Conservation (phyloP, 2,888 invertebrate genomes). For the Gymnosoma rotundatum region DNA sequence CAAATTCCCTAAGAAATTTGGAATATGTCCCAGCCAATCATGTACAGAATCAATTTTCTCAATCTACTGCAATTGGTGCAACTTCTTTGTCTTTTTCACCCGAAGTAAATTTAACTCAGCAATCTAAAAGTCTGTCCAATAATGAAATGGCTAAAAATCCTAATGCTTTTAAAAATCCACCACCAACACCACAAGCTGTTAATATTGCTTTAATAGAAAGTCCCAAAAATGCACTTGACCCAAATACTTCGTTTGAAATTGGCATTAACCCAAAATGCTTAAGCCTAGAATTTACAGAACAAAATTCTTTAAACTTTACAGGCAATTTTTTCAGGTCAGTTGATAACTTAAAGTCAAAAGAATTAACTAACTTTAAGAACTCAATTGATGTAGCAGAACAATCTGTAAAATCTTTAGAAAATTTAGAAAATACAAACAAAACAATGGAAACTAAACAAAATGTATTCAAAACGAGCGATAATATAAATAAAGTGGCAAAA, state of each 20-base stretch:
- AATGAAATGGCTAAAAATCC: constrained; percentile 37
- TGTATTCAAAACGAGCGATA: neutral
- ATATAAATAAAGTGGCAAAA: neutral
- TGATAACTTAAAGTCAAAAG: constrained; percentile 9
- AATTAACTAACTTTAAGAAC: neutral
- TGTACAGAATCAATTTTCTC: constrained; percentile 12
- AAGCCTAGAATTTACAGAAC: neutral
- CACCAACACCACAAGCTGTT: neutral
- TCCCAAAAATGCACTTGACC: neutral
- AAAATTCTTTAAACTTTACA: neutral
- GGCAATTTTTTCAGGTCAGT: neutral
- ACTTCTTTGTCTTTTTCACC: constrained; percentile 46
- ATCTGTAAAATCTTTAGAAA: neutral
- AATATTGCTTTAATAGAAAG: constrained; percentile 3
- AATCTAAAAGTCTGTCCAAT: neutral
- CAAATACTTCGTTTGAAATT: neutral
- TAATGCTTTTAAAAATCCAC: constrained; percentile 20
- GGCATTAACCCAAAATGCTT: neutral
- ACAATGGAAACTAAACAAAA: neutral
- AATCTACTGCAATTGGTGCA: constrained; percentile 18
- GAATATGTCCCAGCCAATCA: constrained; percentile 38
- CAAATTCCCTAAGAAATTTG: constrained; percentile 65
- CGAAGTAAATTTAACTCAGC: constrained; percentile 57
- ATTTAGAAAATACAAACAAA: neutral
- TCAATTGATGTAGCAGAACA: neutral